A percentile compares a stretch with the other conserved stretches of the same genome.
Conservation (phyloP, 1,140 invertebrate genomes). For the Aphis craccivora region DNA sequence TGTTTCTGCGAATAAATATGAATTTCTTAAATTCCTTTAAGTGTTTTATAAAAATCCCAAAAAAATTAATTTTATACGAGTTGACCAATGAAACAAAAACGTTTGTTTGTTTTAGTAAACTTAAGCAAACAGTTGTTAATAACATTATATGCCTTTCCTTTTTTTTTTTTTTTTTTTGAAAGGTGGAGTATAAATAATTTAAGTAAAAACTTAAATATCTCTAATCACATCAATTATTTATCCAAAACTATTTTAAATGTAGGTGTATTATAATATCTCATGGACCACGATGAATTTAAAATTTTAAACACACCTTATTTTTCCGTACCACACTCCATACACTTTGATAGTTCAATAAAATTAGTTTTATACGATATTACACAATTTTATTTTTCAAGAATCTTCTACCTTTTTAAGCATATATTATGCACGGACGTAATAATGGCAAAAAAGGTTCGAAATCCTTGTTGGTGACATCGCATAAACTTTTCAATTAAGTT, state of each 20-base stretch:
- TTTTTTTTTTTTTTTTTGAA: not conserved
- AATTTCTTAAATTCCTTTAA: not conserved
- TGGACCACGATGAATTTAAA: not conserved
- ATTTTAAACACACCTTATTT: not conserved
- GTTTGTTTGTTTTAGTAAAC: not conserved
- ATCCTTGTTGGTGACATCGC: not conserved
- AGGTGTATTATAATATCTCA: not conserved
- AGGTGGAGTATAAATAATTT: not conserved
- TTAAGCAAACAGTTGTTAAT: not conserved
- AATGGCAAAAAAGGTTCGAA: not conserved
- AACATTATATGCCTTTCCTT: rapidly evolving
- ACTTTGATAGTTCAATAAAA: conserved; percentile 11
- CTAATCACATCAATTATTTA: not conserved
- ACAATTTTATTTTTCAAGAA: not conserved
- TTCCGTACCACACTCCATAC: not conserved
- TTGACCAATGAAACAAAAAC: not conserved
- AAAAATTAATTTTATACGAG: not conserved
- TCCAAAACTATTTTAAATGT: not conserved
- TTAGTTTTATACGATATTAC: not conserved
- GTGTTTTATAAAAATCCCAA: not conserved
- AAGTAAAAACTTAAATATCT: not conserved
- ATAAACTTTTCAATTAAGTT: conserved; percentile 35
- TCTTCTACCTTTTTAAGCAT: not conserved
- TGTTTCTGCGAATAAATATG: not conserved
- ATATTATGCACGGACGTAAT: conserved; percentile 1